phyloP scores from a whole-genome alignment of 1,140 invertebrate genomes.

The Drosophila elegans region DNA sequence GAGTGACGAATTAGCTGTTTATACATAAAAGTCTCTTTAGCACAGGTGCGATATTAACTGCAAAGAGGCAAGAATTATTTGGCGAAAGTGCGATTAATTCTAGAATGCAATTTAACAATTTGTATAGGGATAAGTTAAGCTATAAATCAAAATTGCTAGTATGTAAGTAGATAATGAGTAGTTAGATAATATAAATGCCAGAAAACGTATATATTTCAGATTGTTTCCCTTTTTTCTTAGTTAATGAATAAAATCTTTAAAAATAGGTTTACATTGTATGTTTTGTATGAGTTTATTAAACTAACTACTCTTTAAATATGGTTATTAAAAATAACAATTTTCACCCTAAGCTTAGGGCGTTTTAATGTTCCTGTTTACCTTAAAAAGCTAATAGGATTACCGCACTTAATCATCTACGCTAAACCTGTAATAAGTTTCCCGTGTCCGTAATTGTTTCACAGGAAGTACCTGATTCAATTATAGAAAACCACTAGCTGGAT shows the following conservation, averaged over 20 bases:
- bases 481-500: conserved; percentile 26
- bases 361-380: conserved; percentile 7
- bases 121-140: too few relatives aligned
- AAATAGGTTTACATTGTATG: too few relatives aligned
- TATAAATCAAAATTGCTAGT: too few relatives aligned
- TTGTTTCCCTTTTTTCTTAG: too few relatives aligned
- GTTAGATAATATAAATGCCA: too few relatives aligned
- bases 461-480: conserved; percentile 42
- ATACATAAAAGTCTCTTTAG: conserved; percentile 57
- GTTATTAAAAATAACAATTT: not conserved
- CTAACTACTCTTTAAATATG: too few relatives aligned
- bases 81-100: too few relatives aligned
- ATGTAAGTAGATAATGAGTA: too few relatives aligned
- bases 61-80: conserved; percentile 1
- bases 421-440: conserved; percentile 14
- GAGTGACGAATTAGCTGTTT: conserved; percentile 71
- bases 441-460: conserved; percentile 12
- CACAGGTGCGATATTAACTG: conserved; percentile 15
- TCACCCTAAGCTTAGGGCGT: not conserved
- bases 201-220: too few relatives aligned
- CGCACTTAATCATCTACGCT: not conserved
- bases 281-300: too few relatives aligned
- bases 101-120: too few relatives aligned
- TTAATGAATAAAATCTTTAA: too few relatives aligned
- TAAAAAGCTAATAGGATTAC: conserved; percentile 16